Conservation (phyloP, 2,113 vertebrate genomes). For the Proterorhinus semilunaris region DNA sequence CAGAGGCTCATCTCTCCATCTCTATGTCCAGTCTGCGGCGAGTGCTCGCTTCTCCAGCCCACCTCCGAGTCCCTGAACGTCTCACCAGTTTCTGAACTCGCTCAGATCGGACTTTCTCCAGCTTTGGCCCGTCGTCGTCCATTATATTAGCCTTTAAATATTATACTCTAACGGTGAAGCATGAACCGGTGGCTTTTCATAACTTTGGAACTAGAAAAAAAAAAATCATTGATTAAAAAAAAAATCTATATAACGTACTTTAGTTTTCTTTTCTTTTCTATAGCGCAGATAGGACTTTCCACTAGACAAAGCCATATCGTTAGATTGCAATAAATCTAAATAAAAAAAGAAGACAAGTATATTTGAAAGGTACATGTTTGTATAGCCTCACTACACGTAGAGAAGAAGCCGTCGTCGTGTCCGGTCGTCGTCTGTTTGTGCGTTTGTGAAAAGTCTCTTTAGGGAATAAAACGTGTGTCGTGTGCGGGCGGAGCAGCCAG, state of each 20-base stretch:
- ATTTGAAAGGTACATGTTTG: conserved; percentile 54
- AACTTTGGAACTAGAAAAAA: conserved; percentile 37
- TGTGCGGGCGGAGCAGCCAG: conserved; percentile 49
- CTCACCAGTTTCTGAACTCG: conserved; percentile 32
- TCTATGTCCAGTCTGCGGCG: neutral
- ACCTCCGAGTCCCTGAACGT: neutral
- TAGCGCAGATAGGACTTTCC: conserved; percentile 74
- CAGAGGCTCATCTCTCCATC: neutral
- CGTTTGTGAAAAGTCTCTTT: conserved; percentile 60
- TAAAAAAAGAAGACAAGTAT: conserved; percentile 27
- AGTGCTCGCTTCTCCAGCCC: conserved; percentile 23
- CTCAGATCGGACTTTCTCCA: conserved; percentile 22
- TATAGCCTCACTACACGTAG: conserved; percentile 50
- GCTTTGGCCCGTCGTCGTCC: conserved; percentile 26
- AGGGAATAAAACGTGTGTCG: conserved; percentile 43
- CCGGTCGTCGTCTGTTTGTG: conserved; percentile 35
- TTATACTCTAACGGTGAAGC: conserved; percentile 34
- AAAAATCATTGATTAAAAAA: neutral
- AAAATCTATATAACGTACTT: neutral
- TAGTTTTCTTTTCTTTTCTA: conserved; percentile 49
- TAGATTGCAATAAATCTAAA: conserved; percentile 79
- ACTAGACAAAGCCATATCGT: conserved; percentile 81
- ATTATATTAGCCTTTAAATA: conserved; percentile 27
- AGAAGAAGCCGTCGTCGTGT: conserved; percentile 66
- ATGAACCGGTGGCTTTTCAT: conserved; percentile 45